Conservation (phyloP, 2,797 vertebrate species). For the Characodon lateralis region DNA sequence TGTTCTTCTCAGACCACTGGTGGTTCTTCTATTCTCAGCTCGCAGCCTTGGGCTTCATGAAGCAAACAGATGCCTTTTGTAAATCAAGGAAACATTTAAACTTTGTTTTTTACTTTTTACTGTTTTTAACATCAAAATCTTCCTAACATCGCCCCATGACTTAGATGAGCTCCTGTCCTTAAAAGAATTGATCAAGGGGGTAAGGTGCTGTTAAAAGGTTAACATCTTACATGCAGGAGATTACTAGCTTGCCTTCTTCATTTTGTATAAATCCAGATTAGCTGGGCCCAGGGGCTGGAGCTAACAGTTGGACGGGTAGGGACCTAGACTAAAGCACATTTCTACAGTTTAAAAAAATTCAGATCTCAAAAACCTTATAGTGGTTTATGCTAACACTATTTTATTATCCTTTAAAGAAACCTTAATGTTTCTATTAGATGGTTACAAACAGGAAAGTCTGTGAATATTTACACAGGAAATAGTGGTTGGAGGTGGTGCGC, state of each 20-base stretch:
- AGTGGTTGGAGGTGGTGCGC: neutral
- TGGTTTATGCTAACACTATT: neutral
- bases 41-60: slow-evolving; percentile 49
- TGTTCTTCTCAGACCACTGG: slow-evolving; percentile 61
- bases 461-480: neutral
- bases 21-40: slow-evolving; percentile 41
- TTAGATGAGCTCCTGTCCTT: slow-evolving; percentile 43
- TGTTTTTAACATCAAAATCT: slow-evolving; percentile 30
- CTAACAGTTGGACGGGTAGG: neutral
- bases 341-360: neutral
- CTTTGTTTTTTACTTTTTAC: slow-evolving; percentile 41
- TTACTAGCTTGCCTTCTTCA: neutral
- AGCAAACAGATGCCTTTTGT: slow-evolving; percentile 66
- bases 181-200: slow-evolving; percentile 28
- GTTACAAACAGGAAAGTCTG: neutral
- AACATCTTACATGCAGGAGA: neutral
- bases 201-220: neutral
- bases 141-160: slow-evolving; percentile 52
- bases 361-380: neutral
- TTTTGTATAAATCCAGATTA: neutral
- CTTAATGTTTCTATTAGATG: neutral
- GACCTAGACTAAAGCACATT: neutral
- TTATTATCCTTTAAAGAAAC: neutral
- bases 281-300: neutral
- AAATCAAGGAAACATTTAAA: slow-evolving; percentile 53